phyloP scores from a whole-genome alignment of 2,113 vertebrate species.

The Thalassoma bifasciatum region DNA sequence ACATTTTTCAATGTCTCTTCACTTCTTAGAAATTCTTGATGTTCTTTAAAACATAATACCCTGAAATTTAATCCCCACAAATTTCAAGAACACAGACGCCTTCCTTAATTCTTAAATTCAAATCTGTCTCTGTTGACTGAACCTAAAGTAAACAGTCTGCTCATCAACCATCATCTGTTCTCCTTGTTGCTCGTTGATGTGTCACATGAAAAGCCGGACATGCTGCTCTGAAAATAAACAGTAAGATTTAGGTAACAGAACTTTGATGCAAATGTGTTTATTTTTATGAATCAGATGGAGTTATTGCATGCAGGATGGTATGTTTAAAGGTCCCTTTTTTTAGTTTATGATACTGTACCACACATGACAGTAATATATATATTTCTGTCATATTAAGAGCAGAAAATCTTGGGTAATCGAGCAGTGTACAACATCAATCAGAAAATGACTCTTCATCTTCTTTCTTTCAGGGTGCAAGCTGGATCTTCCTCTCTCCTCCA shows the following conservation, averaged over 20 bases:
- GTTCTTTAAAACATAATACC: not conserved
- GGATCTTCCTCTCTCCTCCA: not conserved
- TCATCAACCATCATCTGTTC: conserved; percentile 9
- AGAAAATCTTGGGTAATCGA: too few species aligned
- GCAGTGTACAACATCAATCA: not conserved
- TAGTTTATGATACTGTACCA: too few species aligned
- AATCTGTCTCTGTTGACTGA: not conserved
- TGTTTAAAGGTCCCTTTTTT: not conserved
- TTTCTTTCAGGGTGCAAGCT: not conserved
- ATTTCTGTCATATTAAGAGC: too few species aligned
- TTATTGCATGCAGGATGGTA: not conserved
- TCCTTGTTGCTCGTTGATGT: not conserved
- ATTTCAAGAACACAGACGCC: not conserved
- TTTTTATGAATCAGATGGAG: not conserved
- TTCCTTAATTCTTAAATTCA: not conserved
- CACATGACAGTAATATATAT: too few species aligned
- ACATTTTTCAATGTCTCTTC: too few species aligned
- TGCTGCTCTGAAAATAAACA: not conserved
- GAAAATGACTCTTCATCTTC: not conserved
- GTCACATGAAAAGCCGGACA: conserved; percentile 32
- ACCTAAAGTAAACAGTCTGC: not conserved
- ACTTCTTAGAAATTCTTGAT: too few species aligned
- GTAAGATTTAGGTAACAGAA: not conserved
- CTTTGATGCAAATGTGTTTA: not conserved
- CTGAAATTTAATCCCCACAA: not conserved